Base-by-base conservation (phyloP, 2,888 invertebrate species). In the Lymantria monacha region DNA sequence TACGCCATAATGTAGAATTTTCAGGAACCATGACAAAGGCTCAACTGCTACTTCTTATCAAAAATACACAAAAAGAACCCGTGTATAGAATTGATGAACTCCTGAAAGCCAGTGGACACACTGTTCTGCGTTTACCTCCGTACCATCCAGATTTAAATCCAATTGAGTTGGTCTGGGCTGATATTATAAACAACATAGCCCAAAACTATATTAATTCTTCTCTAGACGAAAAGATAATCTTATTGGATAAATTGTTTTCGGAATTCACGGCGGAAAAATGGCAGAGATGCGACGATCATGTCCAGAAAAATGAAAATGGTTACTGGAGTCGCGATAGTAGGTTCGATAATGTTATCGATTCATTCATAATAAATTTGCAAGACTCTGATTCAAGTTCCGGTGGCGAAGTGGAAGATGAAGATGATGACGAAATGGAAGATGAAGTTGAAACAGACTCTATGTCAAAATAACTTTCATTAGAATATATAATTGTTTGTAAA, bases 141-240 rank as follows among this genome's bases (percentile, higher is more conserved):
- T 11, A 37, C 37, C n/a, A n/a, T 37, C 37, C 37, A n/a, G 37
- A 37, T 9, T 37, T 37, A 3, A 37, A 37, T 49, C 47, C 42
- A 30, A 51, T 48, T 36, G 42, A 30, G n/a, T n/a, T n/a, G 48
- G 46, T 30, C 41, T 47, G 36, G 30, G 30, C 30, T 30, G n/a
- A n/a, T 38, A 30, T 46, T 40, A 46, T 40, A 46, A 46, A 46
- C 40, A 46, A 46, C 30, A 40, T 47, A 48, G 53, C 49, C 14
- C 45, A 44, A 48, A 49, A 54, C 33, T 13, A 49, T 49, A 52
- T 57, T 30, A 51, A 57, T 42, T 52, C 53, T 46, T 49, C 45
- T 30, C 30, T 46, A 41, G 46, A 46, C 12, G 38, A 53, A 42
- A 49, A 53, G 13, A 53, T 43, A 37, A 8, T 8, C 37, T n/a